Base-by-base conservation (phyloP, 2,797 vertebrate genomes). In the Brachyrhaphis roseni region DNA sequence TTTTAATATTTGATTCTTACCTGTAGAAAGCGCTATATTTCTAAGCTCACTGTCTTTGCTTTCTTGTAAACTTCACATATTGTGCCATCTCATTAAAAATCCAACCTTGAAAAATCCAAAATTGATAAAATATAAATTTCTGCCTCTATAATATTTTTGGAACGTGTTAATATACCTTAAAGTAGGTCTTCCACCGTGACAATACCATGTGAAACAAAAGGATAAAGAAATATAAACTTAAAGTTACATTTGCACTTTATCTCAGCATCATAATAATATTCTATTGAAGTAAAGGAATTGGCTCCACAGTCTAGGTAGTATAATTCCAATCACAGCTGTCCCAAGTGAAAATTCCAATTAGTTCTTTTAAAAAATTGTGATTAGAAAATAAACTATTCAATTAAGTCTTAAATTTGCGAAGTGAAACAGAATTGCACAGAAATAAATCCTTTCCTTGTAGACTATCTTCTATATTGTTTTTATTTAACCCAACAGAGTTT, bases 331-430 rank as follows among this genome's bases (percentile, higher is more conserved):
- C 74, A 36, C 47, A 7, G 62, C 79, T 72, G 28, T 62, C 77
- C 83, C 43, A 41, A 74, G 75, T 85, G 62, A 49, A 79, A 87
- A 80, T 84, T 87, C 76, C 83, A 90, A 81, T 91, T 89, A 90
- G 86, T 88, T 84, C 91, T 85, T 85, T 81, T 39, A 80, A 74
- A 81, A 72, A 80, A 75, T 81, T 90, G 84, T 87, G 91, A 92
- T 89, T 93, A 86, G 83, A 90, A 92, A 92, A 84, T 62, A 72
- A 85, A 87, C 84, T 80, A 80, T 92, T 91, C 84, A 80, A 93
- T 93, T 92, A 90, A 91, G 81, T 77, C 78, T 80, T 78, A 78
- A 77, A 72, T 73, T 81, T 83, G 66, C n/a, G 39, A 34, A 49
- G 74, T 66, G 31, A 78, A 76, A 53, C 43, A 80, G 77, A 81